Evolutionary conservation across 1,140 invertebrate species (phyloP), one percentile per base, ranked within the genome.

Genomic region (Zaprionus vittiger): DNA sequence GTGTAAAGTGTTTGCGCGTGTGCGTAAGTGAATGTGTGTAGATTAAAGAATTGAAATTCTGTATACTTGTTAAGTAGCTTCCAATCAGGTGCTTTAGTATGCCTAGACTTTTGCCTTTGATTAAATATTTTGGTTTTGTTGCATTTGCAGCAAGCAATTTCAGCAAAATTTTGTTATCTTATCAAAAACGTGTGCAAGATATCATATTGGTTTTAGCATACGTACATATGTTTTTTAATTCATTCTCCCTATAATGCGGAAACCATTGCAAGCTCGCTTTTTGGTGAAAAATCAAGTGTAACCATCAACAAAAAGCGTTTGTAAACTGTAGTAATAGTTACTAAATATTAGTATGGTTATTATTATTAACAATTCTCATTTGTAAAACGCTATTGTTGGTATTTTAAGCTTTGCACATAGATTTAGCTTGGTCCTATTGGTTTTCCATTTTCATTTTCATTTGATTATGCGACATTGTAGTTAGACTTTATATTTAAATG

Each of bases 241-340:
- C 47, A 69, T 79, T 79, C 84, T 80, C 5, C 41, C 81, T 81
- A 69, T 52, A 60, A 71, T 63, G 79, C 71, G 62, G 85, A 90
- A 90, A 90, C 85, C 85, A 91, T 90, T 91, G 77, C 86, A 90
- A 90, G 85, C 85, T 90, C 85, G 77, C 86, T 85, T 91, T 56
- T 47, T 59, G 20, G 74, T 68, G 77, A 61, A 59, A 57, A 74
- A 83, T 67, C n/a, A 65, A 63, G 38, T 47, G 22, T 47, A 62
- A 65, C 11, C n/a, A 70, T 20, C n/a, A 47, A 41, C 49, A 56
- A 9, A 56, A 70, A 26, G 12, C 49, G 62, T 17, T 17, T 71
- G 47, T 38, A 47, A 66, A 55, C 20, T 44, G 52, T 63, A 61
- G 47, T 38, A 28, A 55, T 26, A 55, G 49, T 64, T 24, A n/a